Evolutionary conservation across 2,797 vertebrate species (phyloP).

Genomic region (Mionectes olivaceus): DNA sequence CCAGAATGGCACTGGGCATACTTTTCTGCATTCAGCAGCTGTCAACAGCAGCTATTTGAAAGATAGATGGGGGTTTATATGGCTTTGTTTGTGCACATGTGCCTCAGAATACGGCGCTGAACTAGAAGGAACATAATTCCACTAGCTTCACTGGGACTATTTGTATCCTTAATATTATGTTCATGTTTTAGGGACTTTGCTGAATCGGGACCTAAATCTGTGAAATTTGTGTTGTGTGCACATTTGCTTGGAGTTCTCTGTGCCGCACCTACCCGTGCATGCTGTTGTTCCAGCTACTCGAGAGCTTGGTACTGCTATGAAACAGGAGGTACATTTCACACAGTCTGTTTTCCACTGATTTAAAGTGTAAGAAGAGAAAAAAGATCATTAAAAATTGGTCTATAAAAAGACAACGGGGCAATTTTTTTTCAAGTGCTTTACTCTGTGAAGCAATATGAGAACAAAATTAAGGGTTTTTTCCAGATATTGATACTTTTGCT

Average conservation of each 20-base stretch:
- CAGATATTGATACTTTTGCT: neutral
- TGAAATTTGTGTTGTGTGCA: neutral
- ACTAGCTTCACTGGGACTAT: conserved; percentile 32
- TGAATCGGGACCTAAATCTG: neutral
- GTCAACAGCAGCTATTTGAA: conserved; percentile 32
- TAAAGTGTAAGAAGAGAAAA: conserved; percentile 1
- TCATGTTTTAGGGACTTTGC: neutral
- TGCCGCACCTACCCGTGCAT: neutral
- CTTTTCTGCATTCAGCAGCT: conserved; percentile 40
- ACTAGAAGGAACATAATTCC: conserved; percentile 20
- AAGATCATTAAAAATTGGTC: neutral
- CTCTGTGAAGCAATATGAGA: neutral
- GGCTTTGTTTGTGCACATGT: conserved; percentile 47
- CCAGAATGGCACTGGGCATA: conserved; percentile 10
- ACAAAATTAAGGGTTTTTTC: neutral
- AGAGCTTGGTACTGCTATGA: neutral
- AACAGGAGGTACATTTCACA: conserved; percentile 9
- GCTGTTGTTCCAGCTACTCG: neutral
- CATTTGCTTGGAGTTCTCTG: neutral
- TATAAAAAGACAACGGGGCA: neutral
- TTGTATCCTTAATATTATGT: neutral
- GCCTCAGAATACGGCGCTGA: neutral
- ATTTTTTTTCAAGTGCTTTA: neutral
- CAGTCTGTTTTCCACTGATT: neutral
- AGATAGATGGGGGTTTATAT: conserved; percentile 32